phyloP scores from a whole-genome alignment of 1,140 invertebrate species.

The Sarcophaga peregrina region DNA sequence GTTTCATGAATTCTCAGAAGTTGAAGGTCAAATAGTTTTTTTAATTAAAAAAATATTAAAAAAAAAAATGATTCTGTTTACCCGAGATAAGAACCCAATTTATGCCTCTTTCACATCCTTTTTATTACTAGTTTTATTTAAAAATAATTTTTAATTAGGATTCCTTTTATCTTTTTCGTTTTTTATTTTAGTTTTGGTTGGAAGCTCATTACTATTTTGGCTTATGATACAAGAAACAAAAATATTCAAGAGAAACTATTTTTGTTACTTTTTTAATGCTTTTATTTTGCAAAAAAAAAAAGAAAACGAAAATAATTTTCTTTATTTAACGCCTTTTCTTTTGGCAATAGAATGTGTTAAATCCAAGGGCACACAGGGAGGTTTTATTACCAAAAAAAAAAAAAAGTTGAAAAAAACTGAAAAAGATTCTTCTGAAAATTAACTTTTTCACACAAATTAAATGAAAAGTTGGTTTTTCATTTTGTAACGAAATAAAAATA shows the following conservation, averaged over 20 bases:
- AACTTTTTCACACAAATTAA: conserved; percentile 22
- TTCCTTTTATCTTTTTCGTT: no score
- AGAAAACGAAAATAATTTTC: conserved; percentile 2
- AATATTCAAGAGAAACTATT: background rate
- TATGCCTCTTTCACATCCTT: no score
- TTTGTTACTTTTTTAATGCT: background rate
- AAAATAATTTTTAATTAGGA: no score
- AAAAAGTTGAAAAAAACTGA: background rate
- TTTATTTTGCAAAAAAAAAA: background rate
- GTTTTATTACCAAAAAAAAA: background rate
- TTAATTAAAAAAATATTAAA: no score
- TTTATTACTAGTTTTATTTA: no score
- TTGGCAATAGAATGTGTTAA: background rate
- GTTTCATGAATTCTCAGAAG: no score
- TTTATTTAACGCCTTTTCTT: background rate
- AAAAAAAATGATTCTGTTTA: no score
- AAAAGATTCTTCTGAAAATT: conserved; percentile 22
- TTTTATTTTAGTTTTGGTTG: background rate
- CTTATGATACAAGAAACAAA: background rate
- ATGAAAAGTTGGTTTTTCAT: conserved; percentile 8
- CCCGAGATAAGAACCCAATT: no score
- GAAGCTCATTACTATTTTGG: background rate
- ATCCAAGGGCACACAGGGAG: no score
- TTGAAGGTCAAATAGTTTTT: no score
- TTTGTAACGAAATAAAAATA: background rate